phyloP scores from a whole-genome alignment of 2,113 vertebrate genomes.

The Paradoxurus hermaphroditus region DNA sequence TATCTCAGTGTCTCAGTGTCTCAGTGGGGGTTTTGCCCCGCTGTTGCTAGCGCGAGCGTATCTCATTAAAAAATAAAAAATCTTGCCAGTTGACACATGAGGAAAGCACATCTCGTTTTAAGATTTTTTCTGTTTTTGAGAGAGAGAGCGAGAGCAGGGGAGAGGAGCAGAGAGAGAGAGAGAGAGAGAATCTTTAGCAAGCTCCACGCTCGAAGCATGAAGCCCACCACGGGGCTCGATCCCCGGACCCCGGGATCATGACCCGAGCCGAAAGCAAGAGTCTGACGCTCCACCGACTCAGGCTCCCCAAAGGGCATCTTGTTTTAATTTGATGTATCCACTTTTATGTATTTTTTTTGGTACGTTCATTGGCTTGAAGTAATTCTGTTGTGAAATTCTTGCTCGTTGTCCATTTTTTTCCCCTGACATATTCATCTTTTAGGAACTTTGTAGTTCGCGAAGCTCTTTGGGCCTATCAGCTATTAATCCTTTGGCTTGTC shows the following conservation, averaged over 20 bases:
- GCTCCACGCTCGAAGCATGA: too few relatives aligned
- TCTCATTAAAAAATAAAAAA: neutral
- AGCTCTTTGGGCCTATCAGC: neutral
- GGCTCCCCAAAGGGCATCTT: neutral
- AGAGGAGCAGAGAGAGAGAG: too few relatives aligned
- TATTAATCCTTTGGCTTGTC: conserved; percentile 1
- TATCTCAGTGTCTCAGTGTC: neutral
- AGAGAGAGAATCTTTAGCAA: too few relatives aligned
- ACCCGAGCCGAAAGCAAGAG: too few relatives aligned
- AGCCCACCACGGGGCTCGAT: too few relatives aligned
- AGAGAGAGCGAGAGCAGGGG: too few relatives aligned
- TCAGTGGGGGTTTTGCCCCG: neutral
- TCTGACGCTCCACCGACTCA: too few relatives aligned
- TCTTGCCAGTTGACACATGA: neutral
- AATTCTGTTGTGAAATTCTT: conserved; percentile 24
- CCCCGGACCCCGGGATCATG: too few relatives aligned
- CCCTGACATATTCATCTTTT: neutral
- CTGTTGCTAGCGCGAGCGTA: neutral
- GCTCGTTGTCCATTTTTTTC: neutral
- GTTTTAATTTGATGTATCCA: neutral
- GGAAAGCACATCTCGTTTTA: neutral
- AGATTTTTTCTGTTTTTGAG: too few relatives aligned
- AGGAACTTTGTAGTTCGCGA: neutral
- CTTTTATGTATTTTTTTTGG: neutral
- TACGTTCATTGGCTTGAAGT: neutral